Evolutionary conservation across 1,140 invertebrate genomes (phyloP).

Genomic region (Drosophila persimilis): DNA sequence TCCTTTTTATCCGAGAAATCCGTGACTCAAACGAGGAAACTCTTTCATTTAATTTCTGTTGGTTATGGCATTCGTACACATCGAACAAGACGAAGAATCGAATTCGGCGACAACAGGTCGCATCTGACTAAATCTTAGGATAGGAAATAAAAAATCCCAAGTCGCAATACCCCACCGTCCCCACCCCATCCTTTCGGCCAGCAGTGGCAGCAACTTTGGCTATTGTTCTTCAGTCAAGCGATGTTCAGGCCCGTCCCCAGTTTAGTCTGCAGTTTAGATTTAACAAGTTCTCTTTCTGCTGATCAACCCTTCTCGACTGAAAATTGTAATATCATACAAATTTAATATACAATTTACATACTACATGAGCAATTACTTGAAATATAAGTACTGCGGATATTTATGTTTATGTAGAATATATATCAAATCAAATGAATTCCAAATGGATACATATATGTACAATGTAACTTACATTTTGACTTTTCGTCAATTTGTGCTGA

Average conservation of each 20-base stretch:
- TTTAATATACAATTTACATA: slow-evolving; percentile 28
- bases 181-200: background rate
- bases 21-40: slow-evolving; percentile 45
- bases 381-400: no score
- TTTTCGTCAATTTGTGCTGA: slow-evolving; percentile 61
- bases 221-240: slow-evolving; percentile 51
- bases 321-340: slow-evolving; percentile 46
- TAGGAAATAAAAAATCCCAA: slow-evolving; percentile 22
- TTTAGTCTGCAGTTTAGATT: slow-evolving; percentile 1
- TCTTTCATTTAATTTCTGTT: slow-evolving; percentile 38
- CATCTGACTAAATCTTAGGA: slow-evolving; percentile 25
- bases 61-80: slow-evolving; percentile 14
- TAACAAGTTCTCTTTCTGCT: slow-evolving; percentile 1
- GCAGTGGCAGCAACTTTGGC: slow-evolving; percentile 8
- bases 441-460: background rate
- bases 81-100: slow-evolving; percentile 20
- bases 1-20: slow-evolving; percentile 22
- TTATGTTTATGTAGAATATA: background rate
- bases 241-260: background rate
- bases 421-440: background rate
- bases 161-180: slow-evolving; percentile 1
- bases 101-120: slow-evolving; percentile 11
- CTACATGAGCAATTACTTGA: background rate
- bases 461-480: slow-evolving; percentile 59
- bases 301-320: background rate